A percentile compares a stretch with the other conserved stretches of the same genome.
phyloP scores from a whole-genome alignment of 2,888 invertebrate species.

The Torymus auratus region DNA sequence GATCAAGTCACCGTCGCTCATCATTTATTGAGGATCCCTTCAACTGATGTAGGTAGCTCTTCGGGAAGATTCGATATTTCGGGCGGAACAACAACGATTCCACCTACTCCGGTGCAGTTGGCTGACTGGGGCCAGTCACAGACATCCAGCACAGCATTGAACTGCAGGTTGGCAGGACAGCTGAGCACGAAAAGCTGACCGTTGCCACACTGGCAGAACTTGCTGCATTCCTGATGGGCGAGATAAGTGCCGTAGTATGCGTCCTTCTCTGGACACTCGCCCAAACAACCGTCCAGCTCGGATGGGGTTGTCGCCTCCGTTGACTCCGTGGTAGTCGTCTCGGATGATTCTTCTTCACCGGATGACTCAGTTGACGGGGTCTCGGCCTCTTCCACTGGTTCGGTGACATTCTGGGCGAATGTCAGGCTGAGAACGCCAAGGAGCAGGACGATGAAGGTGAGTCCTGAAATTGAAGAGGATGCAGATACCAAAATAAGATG shows the following conservation, averaged over 20 bases:
- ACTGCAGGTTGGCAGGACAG: slow-evolving; percentile 66
- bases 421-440: no score
- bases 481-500: no score
- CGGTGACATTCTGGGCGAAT: no score
- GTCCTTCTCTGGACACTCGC: slow-evolving; percentile 3
- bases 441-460: no score
- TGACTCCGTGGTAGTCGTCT: background rate
- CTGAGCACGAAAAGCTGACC: slow-evolving; percentile 60
- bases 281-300: background rate
- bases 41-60: no score
- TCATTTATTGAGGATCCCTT: no score
- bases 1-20: no score
- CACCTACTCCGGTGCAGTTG: slow-evolving; percentile 59
- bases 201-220: slow-evolving; percentile 59
- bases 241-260: background rate
- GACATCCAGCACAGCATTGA: slow-evolving; percentile 62
- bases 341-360: background rate
- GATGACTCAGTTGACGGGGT: background rate
- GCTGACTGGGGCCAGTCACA: slow-evolving; percentile 67
- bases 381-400: background rate
- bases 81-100: background rate
- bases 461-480: no score
- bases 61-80: no score
- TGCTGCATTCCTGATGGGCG: slow-evolving; percentile 2
- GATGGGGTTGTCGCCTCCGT: background rate